These are phyloP conservation scores for Rhincodon typus DNA, from an alignment of 2,797 vertebrate species.

Conservation along the genomic window DNA sequence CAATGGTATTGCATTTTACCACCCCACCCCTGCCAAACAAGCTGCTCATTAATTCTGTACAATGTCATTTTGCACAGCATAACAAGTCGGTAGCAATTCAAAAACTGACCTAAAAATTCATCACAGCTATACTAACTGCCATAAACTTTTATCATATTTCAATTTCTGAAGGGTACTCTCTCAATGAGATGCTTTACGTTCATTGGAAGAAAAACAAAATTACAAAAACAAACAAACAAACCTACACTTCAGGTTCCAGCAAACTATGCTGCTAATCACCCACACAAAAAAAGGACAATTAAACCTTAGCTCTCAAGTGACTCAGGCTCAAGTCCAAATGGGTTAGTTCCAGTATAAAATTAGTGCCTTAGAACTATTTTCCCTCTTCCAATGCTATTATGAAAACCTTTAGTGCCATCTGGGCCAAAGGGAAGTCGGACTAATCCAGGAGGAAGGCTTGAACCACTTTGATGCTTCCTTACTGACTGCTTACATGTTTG, in stretches of 20 bases:
- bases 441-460: conserved; percentile 31
- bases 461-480: neutral
- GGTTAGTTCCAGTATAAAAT: conserved; percentile 38
- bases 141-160: neutral
- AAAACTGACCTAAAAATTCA: neutral
- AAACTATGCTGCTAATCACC: neutral
- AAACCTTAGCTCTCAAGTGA: neutral
- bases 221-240: neutral
- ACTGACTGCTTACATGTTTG: neutral
- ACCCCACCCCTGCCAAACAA: too few relatives aligned
- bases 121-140: neutral
- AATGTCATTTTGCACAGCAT: neutral
- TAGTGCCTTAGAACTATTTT: conserved; percentile 43
- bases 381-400: conserved; percentile 48
- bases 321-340: conserved; percentile 24
- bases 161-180: neutral
- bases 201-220: neutral
- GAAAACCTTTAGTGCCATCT: conserved; percentile 54
- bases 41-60: too few relatives aligned
- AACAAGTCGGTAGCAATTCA: neutral
- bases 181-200: neutral
- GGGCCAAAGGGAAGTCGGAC: conserved; percentile 54
- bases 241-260: neutral
- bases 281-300: neutral
- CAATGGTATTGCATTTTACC: neutral